A percentile compares a stretch with the other conserved stretches of the same genome.
phyloP scores from a whole-genome alignment of 2,113 vertebrate species.

The Diphyllodes magnificus region DNA sequence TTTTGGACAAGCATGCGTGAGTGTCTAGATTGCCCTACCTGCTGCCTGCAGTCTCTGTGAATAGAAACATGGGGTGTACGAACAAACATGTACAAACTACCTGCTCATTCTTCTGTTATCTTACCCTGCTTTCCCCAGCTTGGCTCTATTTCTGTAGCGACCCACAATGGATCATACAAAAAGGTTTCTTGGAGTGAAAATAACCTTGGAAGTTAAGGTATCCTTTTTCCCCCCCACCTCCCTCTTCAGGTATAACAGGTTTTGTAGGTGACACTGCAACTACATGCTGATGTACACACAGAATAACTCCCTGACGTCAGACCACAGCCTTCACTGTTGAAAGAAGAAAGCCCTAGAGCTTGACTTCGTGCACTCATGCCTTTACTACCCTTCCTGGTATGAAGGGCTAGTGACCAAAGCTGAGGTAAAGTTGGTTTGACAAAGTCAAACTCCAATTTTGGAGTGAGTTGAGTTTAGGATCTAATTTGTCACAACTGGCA shows the following conservation, averaged over 20 bases:
- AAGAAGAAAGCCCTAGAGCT: background rate
- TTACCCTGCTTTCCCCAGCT: background rate
- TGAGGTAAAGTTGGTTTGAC: background rate
- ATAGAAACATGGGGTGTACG: background rate
- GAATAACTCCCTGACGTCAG: background rate
- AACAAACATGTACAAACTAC: background rate
- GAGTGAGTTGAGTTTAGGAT: background rate
- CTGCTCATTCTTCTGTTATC: background rate
- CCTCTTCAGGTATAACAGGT: background rate
- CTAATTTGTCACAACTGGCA: background rate
- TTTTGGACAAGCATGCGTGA: background rate
- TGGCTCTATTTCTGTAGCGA: background rate
- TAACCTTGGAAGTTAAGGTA: background rate
- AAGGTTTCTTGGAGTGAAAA: background rate
- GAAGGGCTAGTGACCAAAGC: background rate
- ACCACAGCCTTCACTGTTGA: background rate
- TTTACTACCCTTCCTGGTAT: background rate
- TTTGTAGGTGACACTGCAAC: background rate
- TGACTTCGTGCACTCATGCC: fast-evolving
- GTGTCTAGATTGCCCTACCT: background rate
- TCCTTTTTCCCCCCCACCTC: fast-evolving
- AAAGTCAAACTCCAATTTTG: background rate
- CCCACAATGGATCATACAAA: background rate
- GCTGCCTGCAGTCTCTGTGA: background rate
- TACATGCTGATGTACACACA: background rate